Percentiles rank a stretch among this genome's conserved stretches.
phyloP scores from a whole-genome alignment of 2,113 vertebrate genomes.

The Ramphastos sulfuratus region DNA sequence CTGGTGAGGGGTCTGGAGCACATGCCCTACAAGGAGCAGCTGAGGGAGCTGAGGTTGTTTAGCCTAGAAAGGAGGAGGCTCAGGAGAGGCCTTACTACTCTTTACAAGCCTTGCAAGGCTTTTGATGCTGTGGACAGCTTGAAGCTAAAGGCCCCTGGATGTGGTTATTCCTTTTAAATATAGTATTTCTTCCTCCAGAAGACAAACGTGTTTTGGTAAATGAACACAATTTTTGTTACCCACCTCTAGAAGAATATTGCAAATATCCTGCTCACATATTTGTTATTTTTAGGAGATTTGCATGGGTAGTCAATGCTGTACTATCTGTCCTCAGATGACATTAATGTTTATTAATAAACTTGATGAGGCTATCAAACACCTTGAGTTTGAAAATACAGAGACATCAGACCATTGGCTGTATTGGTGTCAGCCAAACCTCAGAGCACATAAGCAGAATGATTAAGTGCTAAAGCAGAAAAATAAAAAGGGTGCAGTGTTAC shows the following conservation, averaged over 20 bases:
- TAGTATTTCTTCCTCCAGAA: not conserved
- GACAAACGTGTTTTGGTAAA: slow-evolving; percentile 6
- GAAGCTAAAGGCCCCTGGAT: not conserved
- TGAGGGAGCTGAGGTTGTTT: too few relatives aligned
- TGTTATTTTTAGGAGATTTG: not conserved
- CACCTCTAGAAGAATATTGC: not conserved
- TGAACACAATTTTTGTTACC: not conserved
- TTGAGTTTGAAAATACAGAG: not conserved
- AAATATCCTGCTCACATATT: not conserved
- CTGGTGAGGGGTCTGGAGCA: too few relatives aligned
- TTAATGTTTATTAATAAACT: slow-evolving; percentile 19
- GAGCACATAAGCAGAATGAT: not conserved
- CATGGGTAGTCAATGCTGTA: not conserved
- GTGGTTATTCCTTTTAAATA: not conserved
- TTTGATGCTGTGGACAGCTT: not conserved
- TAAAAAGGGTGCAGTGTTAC: not conserved
- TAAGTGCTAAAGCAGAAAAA: not conserved
- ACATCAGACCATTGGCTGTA: not conserved
- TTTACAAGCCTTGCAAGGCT: not conserved
- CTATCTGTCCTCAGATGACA: slow-evolving; percentile 10
- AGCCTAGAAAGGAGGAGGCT: too few relatives aligned
- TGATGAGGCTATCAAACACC: not conserved
- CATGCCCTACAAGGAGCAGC: too few relatives aligned
- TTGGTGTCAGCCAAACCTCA: not conserved
- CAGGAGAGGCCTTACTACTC: too few relatives aligned